phyloP scores from a whole-genome alignment of 2,888 invertebrate genomes.

The Volucella zonaria region DNA sequence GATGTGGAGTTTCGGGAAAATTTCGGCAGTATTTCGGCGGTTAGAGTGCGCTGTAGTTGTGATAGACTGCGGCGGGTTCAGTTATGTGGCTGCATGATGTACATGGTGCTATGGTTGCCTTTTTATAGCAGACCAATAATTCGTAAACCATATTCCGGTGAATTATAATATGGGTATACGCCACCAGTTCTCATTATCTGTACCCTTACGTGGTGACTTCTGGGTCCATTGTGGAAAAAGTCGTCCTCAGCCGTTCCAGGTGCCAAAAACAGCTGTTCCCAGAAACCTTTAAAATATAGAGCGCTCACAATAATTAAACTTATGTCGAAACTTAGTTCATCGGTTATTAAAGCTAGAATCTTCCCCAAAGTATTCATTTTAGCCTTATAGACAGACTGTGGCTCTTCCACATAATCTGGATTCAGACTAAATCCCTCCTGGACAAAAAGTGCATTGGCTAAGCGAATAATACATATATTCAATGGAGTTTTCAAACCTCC shows the following conservation, averaged over 20 bases:
- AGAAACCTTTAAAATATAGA: constrained; percentile 85
- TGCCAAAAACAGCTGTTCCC: constrained; percentile 86
- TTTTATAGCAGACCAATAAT: constrained; percentile 88
- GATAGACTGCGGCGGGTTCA: constrained; percentile 83
- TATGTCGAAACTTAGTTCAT: constrained; percentile 83
- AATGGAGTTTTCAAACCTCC: constrained; percentile 53
- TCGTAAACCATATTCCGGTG: constrained; percentile 80
- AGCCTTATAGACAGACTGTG: constrained; percentile 83
- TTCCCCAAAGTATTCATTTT: constrained; percentile 85
- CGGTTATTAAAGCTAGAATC: constrained; percentile 84
- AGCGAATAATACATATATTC: constrained; percentile 78
- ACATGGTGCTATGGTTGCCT: constrained; percentile 86
- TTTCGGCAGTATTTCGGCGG: constrained; percentile 82
- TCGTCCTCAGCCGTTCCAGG: constrained; percentile 82
- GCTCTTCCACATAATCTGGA: constrained; percentile 83
- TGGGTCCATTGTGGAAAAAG: constrained; percentile 84
- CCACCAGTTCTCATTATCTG: constrained; percentile 87
- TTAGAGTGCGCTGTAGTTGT: constrained; percentile 82
- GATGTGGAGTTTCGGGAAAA: constrained; percentile 89
- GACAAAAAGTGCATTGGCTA: constrained; percentile 85
- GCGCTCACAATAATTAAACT: constrained; percentile 86
- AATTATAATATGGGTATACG: constrained; percentile 84
- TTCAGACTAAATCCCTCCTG: constrained; percentile 84
- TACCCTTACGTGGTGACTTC: constrained; percentile 79
- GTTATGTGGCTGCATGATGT: constrained; percentile 85